Evolutionary conservation across 2,888 invertebrate species (phyloP).

Genomic region (Euplexia lucipara): DNA sequence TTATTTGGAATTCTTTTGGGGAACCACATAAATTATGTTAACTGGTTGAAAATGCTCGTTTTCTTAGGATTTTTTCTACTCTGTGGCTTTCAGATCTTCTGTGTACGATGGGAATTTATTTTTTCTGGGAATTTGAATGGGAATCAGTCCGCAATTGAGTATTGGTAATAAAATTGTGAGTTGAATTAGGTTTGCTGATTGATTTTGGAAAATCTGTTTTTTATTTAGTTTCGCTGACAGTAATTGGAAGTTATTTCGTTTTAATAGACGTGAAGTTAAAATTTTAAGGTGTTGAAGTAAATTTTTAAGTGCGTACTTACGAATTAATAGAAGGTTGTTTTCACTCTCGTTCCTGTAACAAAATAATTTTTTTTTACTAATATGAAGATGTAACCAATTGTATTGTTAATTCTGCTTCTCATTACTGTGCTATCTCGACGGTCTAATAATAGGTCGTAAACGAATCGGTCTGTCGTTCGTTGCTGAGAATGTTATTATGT

Average conservation of each 20-base stretch:
- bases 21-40: conserved; percentile 58
- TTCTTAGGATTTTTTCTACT: conserved; percentile 21
- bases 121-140: background rate
- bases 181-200: background rate
- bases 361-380: conserved; percentile 7
- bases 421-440: too few relatives aligned
- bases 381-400: background rate
- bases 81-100: conserved; percentile 16
- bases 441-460: too few relatives aligned
- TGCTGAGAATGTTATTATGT: too few relatives aligned
- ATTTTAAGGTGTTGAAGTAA: background rate
- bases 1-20: conserved; percentile 54
- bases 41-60: conserved; percentile 37
- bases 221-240: background rate
- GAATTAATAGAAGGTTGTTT: background rate
- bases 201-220: conserved; percentile 20
- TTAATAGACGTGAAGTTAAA: background rate
- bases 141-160: conserved; percentile 8
- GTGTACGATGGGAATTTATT: conserved; percentile 3
- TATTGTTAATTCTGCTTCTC: background rate
- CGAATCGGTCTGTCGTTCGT: too few relatives aligned
- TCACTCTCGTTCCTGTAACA: conserved; percentile 35
- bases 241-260: conserved; percentile 2
- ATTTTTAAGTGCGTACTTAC: conserved; percentile 24
- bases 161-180: conserved; percentile 19